phyloP scores from a whole-genome alignment of 2,797 vertebrate species.

The Sebastes oblongus region DNA sequence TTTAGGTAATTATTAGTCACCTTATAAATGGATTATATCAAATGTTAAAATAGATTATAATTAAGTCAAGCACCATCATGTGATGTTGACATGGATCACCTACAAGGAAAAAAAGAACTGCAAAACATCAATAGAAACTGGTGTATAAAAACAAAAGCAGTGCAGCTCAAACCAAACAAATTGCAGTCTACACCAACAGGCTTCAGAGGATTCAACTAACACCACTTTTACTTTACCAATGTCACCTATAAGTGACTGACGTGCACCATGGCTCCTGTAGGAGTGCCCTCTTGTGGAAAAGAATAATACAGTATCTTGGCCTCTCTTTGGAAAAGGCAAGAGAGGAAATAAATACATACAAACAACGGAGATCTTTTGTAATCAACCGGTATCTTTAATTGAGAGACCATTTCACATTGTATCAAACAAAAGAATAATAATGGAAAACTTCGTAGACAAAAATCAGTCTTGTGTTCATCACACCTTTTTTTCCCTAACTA shows the following conservation, averaged over 20 bases:
- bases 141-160: neutral
- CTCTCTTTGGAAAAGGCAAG: neutral
- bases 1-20: neutral
- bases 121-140: neutral
- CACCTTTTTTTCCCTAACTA: conserved; percentile 14
- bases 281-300: neutral
- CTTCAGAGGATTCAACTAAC: neutral
- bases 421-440: conserved; percentile 79
- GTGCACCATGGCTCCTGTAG: neutral
- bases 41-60: too few species aligned
- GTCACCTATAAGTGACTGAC: neutral
- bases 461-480: conserved; percentile 36
- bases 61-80: neutral
- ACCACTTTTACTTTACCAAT: neutral
- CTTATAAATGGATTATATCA: neutral
- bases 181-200: neutral
- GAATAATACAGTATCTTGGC: neutral
- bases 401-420: conserved; percentile 87
- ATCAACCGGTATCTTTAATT: conserved; percentile 81
- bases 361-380: neutral
- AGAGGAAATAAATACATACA: neutral
- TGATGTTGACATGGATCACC: neutral
- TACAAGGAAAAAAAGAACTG: neutral
- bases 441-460: conserved; percentile 48
- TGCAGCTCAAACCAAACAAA: neutral